Evolutionary conservation across 2,888 invertebrate species (phyloP), one percentile per base, ranked within the genome.

Genomic region (Dioctria linearis): DNA sequence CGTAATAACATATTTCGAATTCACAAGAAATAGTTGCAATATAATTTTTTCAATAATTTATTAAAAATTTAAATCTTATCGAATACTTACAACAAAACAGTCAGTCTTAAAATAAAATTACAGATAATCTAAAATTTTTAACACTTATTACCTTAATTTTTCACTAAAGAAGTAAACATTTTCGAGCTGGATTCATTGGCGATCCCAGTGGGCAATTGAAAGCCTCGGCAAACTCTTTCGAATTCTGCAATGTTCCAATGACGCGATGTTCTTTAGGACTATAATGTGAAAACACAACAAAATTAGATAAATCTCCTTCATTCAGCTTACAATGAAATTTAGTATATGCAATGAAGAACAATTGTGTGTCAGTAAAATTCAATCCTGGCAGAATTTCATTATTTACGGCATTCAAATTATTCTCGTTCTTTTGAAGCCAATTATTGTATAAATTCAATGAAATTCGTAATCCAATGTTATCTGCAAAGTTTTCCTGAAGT

Each of bases 401-500:
- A n/a, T 25, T 4, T 37, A 46, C 5, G n/a, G 39, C 11, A 39
- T 46, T 65, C 8, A 39, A 57, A 3, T 43, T 66, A 3, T 25
- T 11, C 8, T 49, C 25, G 39, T 39, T 71, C 13, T 61, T 43
- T 13, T 51, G 39, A n/a, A 66, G 25, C 65, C 42, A 80, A 3
- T 37, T 42, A 49, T 66, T 65, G 25, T 57, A 80, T 39, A 66
- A 25, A 46, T 75, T 43, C 54, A 49, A 76, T 6, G 80, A 57
- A 57, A 76, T 51, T 46, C 46, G 4, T 8, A 80, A 1, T 25
- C 80, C 80, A n/a, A 66, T 8, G 59, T 76, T 75, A 49, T 76
- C 75, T 8, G 80, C 65, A 49, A 80, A 59, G 67, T 80, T 80
- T 46, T 80, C 80, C 39, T 81, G 71, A 37, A 63, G 9, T 9